phyloP scores from a whole-genome alignment of 2,888 invertebrate genomes.

The Opisthograptis luteolata region DNA sequence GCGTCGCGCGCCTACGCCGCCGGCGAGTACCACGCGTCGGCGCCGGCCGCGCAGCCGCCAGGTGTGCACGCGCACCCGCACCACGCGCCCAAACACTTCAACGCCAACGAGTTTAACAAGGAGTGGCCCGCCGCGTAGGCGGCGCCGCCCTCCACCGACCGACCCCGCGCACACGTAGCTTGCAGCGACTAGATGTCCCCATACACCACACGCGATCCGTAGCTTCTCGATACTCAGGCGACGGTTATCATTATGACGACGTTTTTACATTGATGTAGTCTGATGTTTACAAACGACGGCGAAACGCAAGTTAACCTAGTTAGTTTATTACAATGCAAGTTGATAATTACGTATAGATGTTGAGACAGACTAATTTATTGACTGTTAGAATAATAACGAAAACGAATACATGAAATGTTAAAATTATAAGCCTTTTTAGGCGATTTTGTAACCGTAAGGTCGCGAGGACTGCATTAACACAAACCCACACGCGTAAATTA shows the following conservation, averaged over 20 bases:
- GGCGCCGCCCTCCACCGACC: neutral
- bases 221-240: constrained; percentile 5
- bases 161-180: too few species aligned
- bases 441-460: constrained; percentile 36
- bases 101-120: constrained; percentile 81
- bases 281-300: constrained; percentile 19
- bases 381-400: constrained; percentile 49
- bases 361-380: constrained; percentile 31
- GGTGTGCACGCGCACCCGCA: constrained; percentile 81
- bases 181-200: neutral
- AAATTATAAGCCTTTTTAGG: constrained; percentile 42
- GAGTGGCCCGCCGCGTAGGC: constrained; percentile 82
- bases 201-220: neutral
- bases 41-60: constrained; percentile 74
- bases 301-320: constrained; percentile 17
- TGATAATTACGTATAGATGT: constrained; percentile 20
- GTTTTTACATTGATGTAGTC: constrained; percentile 7
- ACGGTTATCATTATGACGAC: constrained; percentile 3
- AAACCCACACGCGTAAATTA: constrained; percentile 79
- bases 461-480: constrained; percentile 74
- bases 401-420: constrained; percentile 45
- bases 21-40: constrained; percentile 74
- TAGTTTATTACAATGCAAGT: constrained; percentile 40
- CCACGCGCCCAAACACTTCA: constrained; percentile 84
- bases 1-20: constrained; percentile 74